Evolutionary conservation across 2,888 invertebrate species (phyloP).

Genomic region (Tetanocera ferruginea): DNA sequence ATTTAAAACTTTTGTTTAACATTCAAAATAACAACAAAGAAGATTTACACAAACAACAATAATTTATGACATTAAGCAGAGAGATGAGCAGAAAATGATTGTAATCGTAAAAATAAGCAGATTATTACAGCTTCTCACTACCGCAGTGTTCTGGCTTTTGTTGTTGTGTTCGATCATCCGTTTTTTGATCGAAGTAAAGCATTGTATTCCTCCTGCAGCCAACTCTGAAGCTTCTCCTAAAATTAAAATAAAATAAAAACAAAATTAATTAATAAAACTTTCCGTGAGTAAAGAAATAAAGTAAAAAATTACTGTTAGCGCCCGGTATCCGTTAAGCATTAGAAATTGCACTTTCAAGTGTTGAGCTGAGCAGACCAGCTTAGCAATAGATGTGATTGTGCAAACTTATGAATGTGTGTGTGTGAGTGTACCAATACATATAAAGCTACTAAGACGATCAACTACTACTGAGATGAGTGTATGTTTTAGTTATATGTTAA

Average conservation of each 20-base stretch:
- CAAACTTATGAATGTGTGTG: constrained; percentile 25
- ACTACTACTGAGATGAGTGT: too few relatives aligned
- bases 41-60: constrained; percentile 5
- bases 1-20: background rate
- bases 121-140: constrained; percentile 9
- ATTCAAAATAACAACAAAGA: background rate
- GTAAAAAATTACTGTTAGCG: constrained; percentile 25
- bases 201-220: constrained; percentile 67
- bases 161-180: constrained; percentile 48
- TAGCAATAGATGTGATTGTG: constrained; percentile 39
- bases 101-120: background rate
- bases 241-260: constrained; percentile 24
- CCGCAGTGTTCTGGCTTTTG: background rate
- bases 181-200: constrained; percentile 60
- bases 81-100: background rate
- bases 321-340: constrained; percentile 22
- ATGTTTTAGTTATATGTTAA: background rate
- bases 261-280: constrained; percentile 43
- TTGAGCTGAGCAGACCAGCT: constrained; percentile 8
- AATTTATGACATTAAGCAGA: background rate
- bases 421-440: constrained; percentile 24
- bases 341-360: background rate
- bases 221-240: constrained; percentile 66
- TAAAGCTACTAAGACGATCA: background rate
- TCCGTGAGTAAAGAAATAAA: constrained; percentile 1